Base-by-base conservation (phyloP, 2,888 invertebrate species). In the Minunthozetes semirufus region DNA sequence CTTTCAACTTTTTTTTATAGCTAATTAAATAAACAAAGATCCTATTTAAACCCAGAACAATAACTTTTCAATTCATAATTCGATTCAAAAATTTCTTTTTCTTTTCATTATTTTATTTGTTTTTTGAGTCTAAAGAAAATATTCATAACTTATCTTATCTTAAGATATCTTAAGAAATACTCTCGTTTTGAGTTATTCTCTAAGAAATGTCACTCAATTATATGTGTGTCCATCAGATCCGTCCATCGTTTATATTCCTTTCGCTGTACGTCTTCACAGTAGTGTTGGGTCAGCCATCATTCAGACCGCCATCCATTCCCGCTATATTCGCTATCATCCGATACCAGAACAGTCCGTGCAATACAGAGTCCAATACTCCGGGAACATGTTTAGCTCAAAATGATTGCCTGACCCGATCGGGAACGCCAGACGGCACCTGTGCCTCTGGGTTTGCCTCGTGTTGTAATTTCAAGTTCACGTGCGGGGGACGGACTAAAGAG, bases 381-480 rank as follows among this genome's bases (percentile, higher is more conserved):
- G 93, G 93, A 17, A 92, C 90, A 13, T 93, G 93, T 80, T 50
- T 75, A n/a, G 72, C 75, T 13, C 72, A 79, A 38, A 72, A 71
- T 46, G 91, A 93, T 81, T 93, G 93, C 81, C 81, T 86, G 0
- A 84, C 87, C 46, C 85, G 88, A 42, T 89, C 90, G 0, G 93
- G 93, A 2, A 87, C 89, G 0, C 87, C 89, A 1, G 89, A 88
- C 77, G 92, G 92, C 50, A 76, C 79, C 1, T 93, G 93, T 81
- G 92, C 92, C 1, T 89, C 87, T 76, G 89, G 87, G 17, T 87
- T 88, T 79, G 90, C 92, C 4, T 87, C 90, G 74, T 93, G 93
- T 81, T 93, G 93, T 81, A 86, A 89, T 50, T 88, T 93, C 93
- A 83, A 87, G 88, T 86, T 68, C 53, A 77, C 79, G 22, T 79